These are phyloP conservation scores for Nomada fabriciana DNA, from an alignment of 2,888 invertebrate species.

Conservation along the genomic window DNA sequence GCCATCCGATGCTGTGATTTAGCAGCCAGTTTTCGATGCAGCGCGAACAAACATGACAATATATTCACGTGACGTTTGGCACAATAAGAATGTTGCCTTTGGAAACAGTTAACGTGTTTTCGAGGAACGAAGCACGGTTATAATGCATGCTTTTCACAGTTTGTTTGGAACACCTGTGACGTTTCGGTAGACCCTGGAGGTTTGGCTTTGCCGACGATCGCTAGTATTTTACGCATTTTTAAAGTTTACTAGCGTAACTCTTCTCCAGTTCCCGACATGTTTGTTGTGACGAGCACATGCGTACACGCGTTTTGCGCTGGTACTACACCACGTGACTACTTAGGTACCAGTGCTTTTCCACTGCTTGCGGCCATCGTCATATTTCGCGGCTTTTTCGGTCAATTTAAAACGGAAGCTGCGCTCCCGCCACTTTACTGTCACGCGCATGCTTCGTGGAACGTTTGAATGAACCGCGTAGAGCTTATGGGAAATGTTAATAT, in stretches of 20 bases:
- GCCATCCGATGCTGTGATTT: slow-evolving; percentile 32
- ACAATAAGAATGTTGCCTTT: background rate
- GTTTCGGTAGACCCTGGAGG: background rate
- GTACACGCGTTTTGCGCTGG: slow-evolving; percentile 35
- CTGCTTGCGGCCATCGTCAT: background rate
- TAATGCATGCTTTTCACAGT: background rate
- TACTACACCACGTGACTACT: slow-evolving; percentile 40
- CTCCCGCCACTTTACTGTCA: background rate
- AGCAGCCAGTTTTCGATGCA: background rate
- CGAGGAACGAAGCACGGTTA: background rate
- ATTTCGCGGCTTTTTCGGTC: slow-evolving; percentile 7
- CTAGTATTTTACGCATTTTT: slow-evolving; percentile 37
- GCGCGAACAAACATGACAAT: background rate
- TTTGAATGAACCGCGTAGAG: background rate
- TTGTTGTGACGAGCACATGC: slow-evolving; percentile 43
- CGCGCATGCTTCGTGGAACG: background rate
- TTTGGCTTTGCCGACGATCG: slow-evolving; percentile 19
- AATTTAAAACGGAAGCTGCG: background rate
- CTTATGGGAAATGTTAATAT: background rate
- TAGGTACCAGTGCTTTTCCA: slow-evolving; percentile 46
- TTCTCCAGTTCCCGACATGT: slow-evolving; percentile 15
- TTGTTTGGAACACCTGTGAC: background rate
- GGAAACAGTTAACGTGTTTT: slow-evolving; percentile 7
- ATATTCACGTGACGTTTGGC: background rate
- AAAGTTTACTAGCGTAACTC: slow-evolving; percentile 16